Base-by-base conservation (phyloP, 2,113 vertebrate genomes). In the Lutjanus erythropterus region DNA sequence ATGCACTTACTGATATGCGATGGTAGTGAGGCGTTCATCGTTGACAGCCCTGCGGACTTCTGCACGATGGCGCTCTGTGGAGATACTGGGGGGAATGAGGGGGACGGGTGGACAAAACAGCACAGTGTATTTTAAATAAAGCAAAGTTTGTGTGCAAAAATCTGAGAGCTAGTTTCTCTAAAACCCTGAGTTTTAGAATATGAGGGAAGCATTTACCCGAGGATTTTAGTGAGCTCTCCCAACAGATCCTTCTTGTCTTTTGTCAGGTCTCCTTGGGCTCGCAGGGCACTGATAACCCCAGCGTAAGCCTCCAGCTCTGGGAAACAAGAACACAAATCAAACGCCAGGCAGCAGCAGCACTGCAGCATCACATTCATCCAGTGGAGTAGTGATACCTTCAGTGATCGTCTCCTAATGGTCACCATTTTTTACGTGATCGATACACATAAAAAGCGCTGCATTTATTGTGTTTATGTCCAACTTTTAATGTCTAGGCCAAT, bases 201-300 rank as follows among this genome's bases (percentile, higher is more conserved):
- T 11, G 16, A 18, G 19, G 15, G 11, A 25, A 37, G 21, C 0
- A 65, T 9, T 37, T 95, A 99, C 98, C 98, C 97, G 46, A 99
- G 96, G 71, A 99, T 97, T 95, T 98, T 99, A 56, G 97, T 98
- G 81, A 99, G 97, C 60, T 99, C 98, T 87, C 97, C 98, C 74
- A 99, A 94, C 72, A 99, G 95, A 78, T 99, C 98, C 92, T 98
- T 99, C 95, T 99, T 99, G 91, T 99, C 98, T 88, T 97, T 99
- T 0, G 96, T 98, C 84, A 99, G 97, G 92, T 99, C 98, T 71
- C 98, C 98, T 89, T 99, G 98, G 23, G 98, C 98, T 75, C 98
- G 95, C 86, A 99, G 95, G 75, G 98, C 98, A 86, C 97, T 99
- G 93, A 99, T 97, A 72, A 99, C 97, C n/a, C 98, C 97, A 27